Conservation (phyloP, 2,888 invertebrate genomes). For the Lasiommata megera region DNA sequence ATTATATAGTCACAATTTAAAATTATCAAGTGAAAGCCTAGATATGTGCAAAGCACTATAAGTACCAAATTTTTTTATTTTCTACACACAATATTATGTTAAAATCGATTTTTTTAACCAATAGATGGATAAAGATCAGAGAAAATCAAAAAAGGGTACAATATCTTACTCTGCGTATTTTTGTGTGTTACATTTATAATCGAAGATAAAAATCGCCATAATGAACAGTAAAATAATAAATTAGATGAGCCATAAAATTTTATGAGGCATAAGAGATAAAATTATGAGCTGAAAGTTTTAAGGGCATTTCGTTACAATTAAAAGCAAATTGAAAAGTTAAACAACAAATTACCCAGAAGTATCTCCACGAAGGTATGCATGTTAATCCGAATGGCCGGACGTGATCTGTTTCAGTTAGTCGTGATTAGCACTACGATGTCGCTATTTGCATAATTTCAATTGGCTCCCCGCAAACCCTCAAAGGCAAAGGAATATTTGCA, state of each 20-base stretch:
- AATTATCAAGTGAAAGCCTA: too few species aligned
- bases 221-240: background rate
- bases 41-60: too few species aligned
- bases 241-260: slow-evolving; percentile 7
- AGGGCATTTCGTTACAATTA: background rate
- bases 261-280: background rate
- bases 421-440: slow-evolving; percentile 24
- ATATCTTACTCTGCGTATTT: too few species aligned
- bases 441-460: slow-evolving; percentile 32
- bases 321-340: slow-evolving; percentile 1
- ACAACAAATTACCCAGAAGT: background rate
- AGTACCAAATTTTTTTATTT: too few species aligned
- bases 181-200: too few species aligned
- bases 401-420: slow-evolving; percentile 29
- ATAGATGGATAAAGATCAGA: too few species aligned
- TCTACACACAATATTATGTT: too few species aligned
- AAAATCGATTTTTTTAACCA: too few species aligned
- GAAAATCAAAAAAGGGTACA: too few species aligned
- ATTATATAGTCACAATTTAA: too few species aligned
- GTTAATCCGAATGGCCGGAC: slow-evolving; percentile 21
- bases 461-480: slow-evolving; percentile 27
- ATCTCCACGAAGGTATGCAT: background rate
- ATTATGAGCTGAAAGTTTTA: background rate
- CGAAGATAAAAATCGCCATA: background rate
- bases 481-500: slow-evolving; percentile 24